Evolutionary conservation across 2,113 vertebrate species (phyloP).

Genomic region (Mustela lutreola): DNA sequence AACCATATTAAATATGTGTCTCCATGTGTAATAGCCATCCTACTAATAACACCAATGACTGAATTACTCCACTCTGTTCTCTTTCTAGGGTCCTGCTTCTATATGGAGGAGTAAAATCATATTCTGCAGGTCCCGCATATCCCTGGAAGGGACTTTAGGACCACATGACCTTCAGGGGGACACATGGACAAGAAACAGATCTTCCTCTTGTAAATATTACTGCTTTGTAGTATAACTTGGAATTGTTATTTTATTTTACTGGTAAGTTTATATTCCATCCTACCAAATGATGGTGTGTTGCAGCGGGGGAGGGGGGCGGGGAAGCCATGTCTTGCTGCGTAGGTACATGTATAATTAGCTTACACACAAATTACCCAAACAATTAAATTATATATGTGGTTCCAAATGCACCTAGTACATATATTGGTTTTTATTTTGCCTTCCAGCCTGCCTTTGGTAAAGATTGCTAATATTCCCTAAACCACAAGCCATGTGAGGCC

Average conservation of each 20-base stretch:
- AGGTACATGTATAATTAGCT: neutral
- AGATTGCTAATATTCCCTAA: neutral
- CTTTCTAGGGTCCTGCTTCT: neutral
- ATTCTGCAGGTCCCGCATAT: neutral
- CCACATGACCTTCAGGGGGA: neutral
- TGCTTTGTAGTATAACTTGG: neutral
- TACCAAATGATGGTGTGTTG: neutral
- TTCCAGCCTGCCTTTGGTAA: neutral
- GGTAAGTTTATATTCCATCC: neutral
- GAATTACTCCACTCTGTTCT: neutral
- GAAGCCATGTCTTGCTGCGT: neutral
- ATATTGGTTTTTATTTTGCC: neutral
- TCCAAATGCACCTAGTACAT: neutral
- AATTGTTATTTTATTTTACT: neutral
- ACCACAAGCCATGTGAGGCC: neutral
- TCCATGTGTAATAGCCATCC: neutral
- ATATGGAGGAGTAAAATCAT: neutral
- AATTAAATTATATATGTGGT: conserved; percentile 9
- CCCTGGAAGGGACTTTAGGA: neutral
- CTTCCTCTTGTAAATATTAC: conserved; percentile 23
- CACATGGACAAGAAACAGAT: neutral
- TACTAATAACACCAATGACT: neutral
- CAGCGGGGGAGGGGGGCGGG: neutral
- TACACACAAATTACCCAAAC: conserved; percentile 4
- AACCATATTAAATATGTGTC: neutral